Evolutionary conservation across 2,113 vertebrate genomes (phyloP), one percentile per base, ranked within the genome.

Genomic region (Mesembrinibis cayennensis): DNA sequence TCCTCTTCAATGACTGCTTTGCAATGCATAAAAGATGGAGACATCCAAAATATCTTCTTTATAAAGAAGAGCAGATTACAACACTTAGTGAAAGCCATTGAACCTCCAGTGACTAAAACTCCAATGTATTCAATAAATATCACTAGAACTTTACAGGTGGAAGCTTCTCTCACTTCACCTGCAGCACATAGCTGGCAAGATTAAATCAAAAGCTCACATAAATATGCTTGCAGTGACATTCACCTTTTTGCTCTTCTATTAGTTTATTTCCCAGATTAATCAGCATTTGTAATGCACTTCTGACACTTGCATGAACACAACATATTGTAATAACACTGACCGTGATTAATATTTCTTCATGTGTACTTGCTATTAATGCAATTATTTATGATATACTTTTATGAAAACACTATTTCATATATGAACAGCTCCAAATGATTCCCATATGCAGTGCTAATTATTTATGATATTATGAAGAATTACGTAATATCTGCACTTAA

Each of bases 281-380:
- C 87, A 97, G 90, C 87, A 95, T 96, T 94, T 90, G 25, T 95
- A 97, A 97, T 89, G 88, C 56, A 93, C 40, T 95, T 89, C 70
- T 97, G 96, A 92, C 90, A 96, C 73, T 96, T 97, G 94, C 79
- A 90, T 74, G 63, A 95, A 61, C 38, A 82, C 32, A 82, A 81
- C 72, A 92, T 45, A 76, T 10, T 65, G 26, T 29, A 96, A 66
- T 34, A 21, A 95, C 61, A 70, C 59, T 76, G 93, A 89, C 62
- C 22, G 17, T 34, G 90, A 92, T 56, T 52, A 55, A 83, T 81
- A 65, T 79, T 89, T 67, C 38, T 89, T 95, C 78, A 83, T 76
- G 42, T 49, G 53, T 62, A 52, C 71, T 96, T 88, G 52, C 59
- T 91, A 92, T 92, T 91, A 86, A 92, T 84, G 56, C 16, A 93